phyloP scores from a whole-genome alignment of 2,888 invertebrate genomes.

The Pseudolycoriella hygida region DNA sequence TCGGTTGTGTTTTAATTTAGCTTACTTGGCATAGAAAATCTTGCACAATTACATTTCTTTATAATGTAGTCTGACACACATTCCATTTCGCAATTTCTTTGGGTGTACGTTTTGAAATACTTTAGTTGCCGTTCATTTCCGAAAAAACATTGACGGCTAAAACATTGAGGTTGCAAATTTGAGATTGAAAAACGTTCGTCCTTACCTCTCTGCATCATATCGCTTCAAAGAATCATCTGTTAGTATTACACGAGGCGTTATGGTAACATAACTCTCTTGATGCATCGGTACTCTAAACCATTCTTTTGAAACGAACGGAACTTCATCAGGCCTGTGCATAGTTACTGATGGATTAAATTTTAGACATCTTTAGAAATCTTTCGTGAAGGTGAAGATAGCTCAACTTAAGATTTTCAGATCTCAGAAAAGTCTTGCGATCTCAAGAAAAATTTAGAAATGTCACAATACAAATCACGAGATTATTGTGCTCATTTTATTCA shows the following conservation, averaged over 20 bases:
- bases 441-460: too few relatives aligned
- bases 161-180: too few relatives aligned
- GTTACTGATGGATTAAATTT: too few relatives aligned
- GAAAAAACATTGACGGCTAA: constrained; percentile 43
- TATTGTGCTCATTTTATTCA: too few relatives aligned
- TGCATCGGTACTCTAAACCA: background rate
- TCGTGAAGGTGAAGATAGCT: too few relatives aligned
- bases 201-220: constrained; percentile 18
- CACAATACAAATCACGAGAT: too few relatives aligned
- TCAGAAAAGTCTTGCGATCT: too few relatives aligned
- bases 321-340: background rate
- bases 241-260: background rate
- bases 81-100: constrained; percentile 55
- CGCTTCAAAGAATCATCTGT: background rate
- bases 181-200: too few relatives aligned
- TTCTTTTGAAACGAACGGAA: background rate
- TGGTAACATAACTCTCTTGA: background rate
- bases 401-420: too few relatives aligned
- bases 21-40: constrained; percentile 57
- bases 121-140: constrained; percentile 42
- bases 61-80: constrained; percentile 50
- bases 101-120: constrained; percentile 51
- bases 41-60: constrained; percentile 43
- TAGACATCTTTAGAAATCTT: too few relatives aligned
- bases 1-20: too few relatives aligned